phyloP scores from a whole-genome alignment of 2,888 invertebrate species.

The Gastracanthus pulcherrimus region DNA sequence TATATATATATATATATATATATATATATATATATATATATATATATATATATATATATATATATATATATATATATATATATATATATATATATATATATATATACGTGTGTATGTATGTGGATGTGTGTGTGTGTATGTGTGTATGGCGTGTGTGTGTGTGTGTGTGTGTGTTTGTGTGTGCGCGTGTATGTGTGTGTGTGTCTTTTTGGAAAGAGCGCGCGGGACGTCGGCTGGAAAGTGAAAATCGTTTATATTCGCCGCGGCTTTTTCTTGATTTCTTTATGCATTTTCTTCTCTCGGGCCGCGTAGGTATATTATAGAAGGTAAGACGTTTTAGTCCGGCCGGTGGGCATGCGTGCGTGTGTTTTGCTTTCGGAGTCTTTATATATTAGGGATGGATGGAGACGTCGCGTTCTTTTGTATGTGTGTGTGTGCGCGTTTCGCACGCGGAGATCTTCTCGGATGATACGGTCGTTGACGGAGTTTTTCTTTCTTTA shows the following conservation, averaged over 20 bases:
- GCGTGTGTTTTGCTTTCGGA: constrained; percentile 1
- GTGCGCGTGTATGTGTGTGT: not conserved
- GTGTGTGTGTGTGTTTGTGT: constrained; percentile 1
- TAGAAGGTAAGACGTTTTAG: too few relatives aligned
- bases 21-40: too few relatives aligned
- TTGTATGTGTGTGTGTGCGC: constrained; percentile 2
- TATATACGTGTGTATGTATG: not conserved
- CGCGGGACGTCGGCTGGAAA: constrained; percentile 34
- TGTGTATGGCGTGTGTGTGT: constrained; percentile 38
- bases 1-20: too few relatives aligned
- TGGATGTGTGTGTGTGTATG: not conserved
- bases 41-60: too few relatives aligned
- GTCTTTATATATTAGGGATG: too few relatives aligned
- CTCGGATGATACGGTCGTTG: constrained; percentile 21
- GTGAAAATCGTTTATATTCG: not conserved
- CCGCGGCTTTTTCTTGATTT: not conserved
- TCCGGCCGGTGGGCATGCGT: not conserved
- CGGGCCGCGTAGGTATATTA: not conserved
- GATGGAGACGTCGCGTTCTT: too few relatives aligned
- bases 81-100: not conserved
- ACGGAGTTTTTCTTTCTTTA: not conserved
- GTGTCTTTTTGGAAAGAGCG: constrained; percentile 43
- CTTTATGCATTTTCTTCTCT: not conserved
- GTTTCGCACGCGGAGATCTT: constrained; percentile 46
- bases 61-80: too few relatives aligned